Conservation (phyloP, 2,888 invertebrate species). For the Drosophila kambysellisi region DNA sequence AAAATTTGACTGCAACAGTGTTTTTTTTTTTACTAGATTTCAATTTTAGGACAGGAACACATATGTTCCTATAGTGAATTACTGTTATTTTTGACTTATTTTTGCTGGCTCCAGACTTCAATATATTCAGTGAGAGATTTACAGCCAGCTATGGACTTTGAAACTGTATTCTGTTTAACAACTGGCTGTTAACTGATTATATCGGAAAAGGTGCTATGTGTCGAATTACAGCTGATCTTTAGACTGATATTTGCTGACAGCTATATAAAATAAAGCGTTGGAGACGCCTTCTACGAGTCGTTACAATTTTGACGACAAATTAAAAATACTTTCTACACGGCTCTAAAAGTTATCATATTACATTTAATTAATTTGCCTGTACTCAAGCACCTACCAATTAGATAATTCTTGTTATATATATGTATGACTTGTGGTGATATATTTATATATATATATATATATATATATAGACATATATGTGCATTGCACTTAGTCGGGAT, state of each 20-base stretch:
- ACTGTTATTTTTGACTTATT: not conserved
- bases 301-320: not conserved
- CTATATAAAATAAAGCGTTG: not conserved
- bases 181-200: not conserved
- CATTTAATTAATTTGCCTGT: constrained; percentile 10
- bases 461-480: too few relatives aligned
- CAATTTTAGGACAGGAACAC: not conserved
- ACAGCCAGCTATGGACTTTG: not conserved
- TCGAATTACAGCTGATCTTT: not conserved
- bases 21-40: too few relatives aligned
- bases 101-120: not conserved
- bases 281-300: not conserved
- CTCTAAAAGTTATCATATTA: not conserved
- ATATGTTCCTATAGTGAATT: not conserved
- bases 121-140: not conserved
- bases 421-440: not conserved
- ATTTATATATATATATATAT: too few relatives aligned
- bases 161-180: not conserved
- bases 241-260: not conserved
- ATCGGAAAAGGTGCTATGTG: not conserved
- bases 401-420: not conserved
- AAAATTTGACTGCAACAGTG: not conserved
- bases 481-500: constrained; percentile 39
- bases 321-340: not conserved
- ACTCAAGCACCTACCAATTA: constrained; percentile 10